Percentiles rank a stretch among this genome's conserved stretches.
Evolutionary conservation across 2,113 vertebrate species (phyloP).

Genomic region (Pluvialis apricaria): DNA sequence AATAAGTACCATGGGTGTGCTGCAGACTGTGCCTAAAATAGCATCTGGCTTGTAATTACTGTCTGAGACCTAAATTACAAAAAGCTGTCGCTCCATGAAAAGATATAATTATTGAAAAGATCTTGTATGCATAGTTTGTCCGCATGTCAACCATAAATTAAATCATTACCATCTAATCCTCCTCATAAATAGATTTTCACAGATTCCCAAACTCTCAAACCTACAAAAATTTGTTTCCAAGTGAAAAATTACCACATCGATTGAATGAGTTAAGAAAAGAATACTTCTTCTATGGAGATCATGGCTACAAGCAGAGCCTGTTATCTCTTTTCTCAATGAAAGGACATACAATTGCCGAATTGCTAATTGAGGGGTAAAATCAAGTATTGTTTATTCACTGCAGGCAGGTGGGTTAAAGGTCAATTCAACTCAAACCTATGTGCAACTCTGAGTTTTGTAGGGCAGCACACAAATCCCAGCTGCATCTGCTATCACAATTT

Average conservation of each 20-base stretch:
- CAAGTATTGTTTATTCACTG: background rate
- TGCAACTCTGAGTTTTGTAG: background rate
- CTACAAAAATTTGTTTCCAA: constrained; percentile 58
- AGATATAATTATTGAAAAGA: constrained; percentile 69
- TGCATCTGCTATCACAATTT: background rate
- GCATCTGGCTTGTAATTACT: constrained; percentile 69
- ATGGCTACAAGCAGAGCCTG: background rate
- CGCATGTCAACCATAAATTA: constrained; percentile 71
- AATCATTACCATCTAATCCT: constrained; percentile 72
- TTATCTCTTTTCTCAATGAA: background rate
- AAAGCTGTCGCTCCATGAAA: constrained; percentile 58
- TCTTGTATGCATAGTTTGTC: constrained; percentile 65
- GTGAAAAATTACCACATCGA: constrained; percentile 52
- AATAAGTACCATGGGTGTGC: background rate
- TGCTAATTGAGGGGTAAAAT: background rate
- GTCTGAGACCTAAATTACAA: constrained; percentile 70
- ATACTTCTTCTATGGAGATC: background rate
- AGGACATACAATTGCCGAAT: background rate
- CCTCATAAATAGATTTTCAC: constrained; percentile 56
- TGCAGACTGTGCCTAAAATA: constrained; percentile 58
- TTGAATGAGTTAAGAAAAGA: background rate
- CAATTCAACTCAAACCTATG: background rate
- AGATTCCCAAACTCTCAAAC: constrained; percentile 58
- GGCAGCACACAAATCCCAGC: background rate
- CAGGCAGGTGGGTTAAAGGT: background rate